A percentile compares a stretch with the other conserved stretches of the same genome.
phyloP scores from a whole-genome alignment of 2,888 invertebrate genomes.

The Archips crataeganus region DNA sequence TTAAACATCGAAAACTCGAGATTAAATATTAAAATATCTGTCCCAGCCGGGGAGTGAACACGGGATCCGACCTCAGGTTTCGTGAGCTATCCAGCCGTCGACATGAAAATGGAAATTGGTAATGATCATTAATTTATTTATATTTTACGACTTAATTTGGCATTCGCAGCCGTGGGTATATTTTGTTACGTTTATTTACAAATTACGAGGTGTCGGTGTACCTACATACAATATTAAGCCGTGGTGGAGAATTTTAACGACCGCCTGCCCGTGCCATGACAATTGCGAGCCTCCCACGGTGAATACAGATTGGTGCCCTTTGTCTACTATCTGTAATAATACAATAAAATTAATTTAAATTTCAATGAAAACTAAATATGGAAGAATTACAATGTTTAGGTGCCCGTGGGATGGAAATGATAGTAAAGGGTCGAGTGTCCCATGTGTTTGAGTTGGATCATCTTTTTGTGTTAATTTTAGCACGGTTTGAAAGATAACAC shows the following conservation, averaged over 20 bases:
- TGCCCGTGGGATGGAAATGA: neutral
- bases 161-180: constrained; percentile 15
- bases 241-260: constrained; percentile 39
- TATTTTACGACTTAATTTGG: neutral
- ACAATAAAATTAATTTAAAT: constrained; percentile 25
- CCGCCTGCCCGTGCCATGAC: constrained; percentile 29
- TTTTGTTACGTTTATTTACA: constrained; percentile 37
- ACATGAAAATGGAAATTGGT: neutral
- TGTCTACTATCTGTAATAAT: constrained; percentile 38
- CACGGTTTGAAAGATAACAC: neutral
- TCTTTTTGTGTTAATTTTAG: neutral
- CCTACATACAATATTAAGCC: constrained; percentile 31
- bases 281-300: constrained; percentile 21
- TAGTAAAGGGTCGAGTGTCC: neutral
- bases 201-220: constrained; percentile 38
- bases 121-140: neutral
- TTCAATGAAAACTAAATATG: constrained; percentile 13
- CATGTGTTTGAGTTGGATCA: neutral
- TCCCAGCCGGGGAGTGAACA: too few species aligned
- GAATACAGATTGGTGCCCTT: constrained; percentile 41
- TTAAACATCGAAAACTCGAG: too few species aligned
- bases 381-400: constrained; percentile 3
- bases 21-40: too few species aligned
- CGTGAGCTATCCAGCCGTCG: too few species aligned
- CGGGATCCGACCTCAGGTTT: too few species aligned